phyloP scores from a whole-genome alignment of 2,113 vertebrate genomes.

The Chionomys nivalis region DNA sequence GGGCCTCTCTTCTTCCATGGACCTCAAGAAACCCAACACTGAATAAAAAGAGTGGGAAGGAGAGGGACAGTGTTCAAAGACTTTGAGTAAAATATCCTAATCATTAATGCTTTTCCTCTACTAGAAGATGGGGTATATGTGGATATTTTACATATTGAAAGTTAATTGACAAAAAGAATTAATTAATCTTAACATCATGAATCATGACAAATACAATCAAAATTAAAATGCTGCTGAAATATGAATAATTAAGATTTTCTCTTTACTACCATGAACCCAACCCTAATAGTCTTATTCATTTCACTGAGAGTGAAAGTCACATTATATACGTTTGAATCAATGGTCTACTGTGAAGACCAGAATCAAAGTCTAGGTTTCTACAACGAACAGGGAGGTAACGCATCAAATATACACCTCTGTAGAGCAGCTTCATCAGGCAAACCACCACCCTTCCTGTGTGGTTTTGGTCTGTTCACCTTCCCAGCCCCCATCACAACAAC shows the following conservation, averaged over 20 bases:
- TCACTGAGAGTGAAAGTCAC: slow-evolving; percentile 5
- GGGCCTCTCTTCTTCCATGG: neutral
- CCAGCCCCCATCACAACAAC: slow-evolving; percentile 3
- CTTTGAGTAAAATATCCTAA: neutral
- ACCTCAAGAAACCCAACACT: neutral
- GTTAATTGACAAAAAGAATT: neutral
- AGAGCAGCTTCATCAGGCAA: slow-evolving; percentile 19
- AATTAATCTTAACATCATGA: slow-evolving; percentile 31
- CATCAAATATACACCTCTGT: neutral
- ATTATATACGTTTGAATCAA: neutral
- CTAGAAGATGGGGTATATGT: neutral
- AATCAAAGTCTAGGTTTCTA: slow-evolving; percentile 45
- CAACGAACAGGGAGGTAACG: neutral
- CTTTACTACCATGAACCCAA: neutral
- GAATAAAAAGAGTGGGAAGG: neutral
- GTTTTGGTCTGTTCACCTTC: slow-evolving; percentile 6
- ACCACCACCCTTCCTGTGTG: slow-evolving; percentile 14
- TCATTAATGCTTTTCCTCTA: neutral
- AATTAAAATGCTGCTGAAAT: slow-evolving; percentile 56
- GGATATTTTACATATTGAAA: neutral
- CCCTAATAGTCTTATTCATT: neutral
- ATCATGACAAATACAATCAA: neutral
- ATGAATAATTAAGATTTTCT: slow-evolving; percentile 44
- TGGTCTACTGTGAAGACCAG: neutral
- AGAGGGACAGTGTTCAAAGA: neutral